Evolutionary conservation across 2,888 invertebrate species (phyloP).

Genomic region (Watsonalla binaria): DNA sequence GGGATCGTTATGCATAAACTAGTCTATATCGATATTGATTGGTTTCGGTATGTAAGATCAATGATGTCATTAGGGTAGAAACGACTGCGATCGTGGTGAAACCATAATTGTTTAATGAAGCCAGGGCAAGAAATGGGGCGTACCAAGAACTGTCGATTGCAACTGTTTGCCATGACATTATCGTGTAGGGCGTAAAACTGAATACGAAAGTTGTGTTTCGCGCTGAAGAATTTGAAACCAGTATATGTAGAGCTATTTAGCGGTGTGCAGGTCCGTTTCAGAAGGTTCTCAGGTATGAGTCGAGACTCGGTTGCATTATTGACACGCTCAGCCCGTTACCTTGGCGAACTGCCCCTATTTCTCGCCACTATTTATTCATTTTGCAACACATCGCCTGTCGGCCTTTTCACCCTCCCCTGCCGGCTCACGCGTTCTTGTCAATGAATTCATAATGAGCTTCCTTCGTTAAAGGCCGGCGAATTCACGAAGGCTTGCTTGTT

Average conservation of each 20-base stretch:
- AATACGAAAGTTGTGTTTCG: slow-evolving; percentile 61
- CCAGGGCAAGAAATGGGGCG: slow-evolving; percentile 42
- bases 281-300: slow-evolving; percentile 25
- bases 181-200: slow-evolving; percentile 58
- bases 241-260: slow-evolving; percentile 28
- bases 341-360: slow-evolving; percentile 73
- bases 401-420: slow-evolving; percentile 63
- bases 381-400: slow-evolving; percentile 73
- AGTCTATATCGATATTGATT: not conserved
- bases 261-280: slow-evolving; percentile 5
- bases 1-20: not conserved
- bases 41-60: slow-evolving; percentile 1
- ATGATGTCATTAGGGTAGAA: slow-evolving; percentile 20
- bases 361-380: slow-evolving; percentile 76
- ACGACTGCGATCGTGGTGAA: slow-evolving; percentile 16
- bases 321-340: slow-evolving; percentile 57
- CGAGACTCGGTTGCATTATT: slow-evolving; percentile 58
- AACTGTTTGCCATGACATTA: slow-evolving; percentile 70
- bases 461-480: slow-evolving; percentile 73
- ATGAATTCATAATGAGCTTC: slow-evolving; percentile 69
- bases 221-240: slow-evolving; percentile 42
- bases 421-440: slow-evolving; percentile 59
- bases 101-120: slow-evolving; percentile 40
- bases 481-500: slow-evolving; percentile 52
- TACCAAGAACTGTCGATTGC: slow-evolving; percentile 64